Evolutionary conservation across 92 coral and sea anemone species (phyloP).

Genomic region (Phenganax stokvisi): DNA sequence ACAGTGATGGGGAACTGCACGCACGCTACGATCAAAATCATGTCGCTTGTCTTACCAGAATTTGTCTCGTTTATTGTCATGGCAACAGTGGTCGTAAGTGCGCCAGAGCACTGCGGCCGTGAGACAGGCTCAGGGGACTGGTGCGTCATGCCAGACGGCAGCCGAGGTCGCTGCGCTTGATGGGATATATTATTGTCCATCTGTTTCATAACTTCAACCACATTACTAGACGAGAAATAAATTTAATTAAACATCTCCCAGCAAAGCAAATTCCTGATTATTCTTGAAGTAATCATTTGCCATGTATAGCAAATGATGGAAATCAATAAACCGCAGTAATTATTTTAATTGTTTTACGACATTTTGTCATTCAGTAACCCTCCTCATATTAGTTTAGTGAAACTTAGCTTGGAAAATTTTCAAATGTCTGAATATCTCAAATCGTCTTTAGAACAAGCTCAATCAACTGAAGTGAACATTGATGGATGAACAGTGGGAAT

Average conservation of each 20-base stretch:
- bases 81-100: conserved; percentile 43
- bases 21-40: conserved; percentile 30
- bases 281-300: too few relatives aligned
- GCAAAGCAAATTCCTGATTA: too few relatives aligned
- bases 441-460: conserved; percentile 7
- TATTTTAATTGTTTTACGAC: too few relatives aligned
- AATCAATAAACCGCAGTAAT: too few relatives aligned
- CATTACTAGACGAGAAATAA: conserved; percentile 30
- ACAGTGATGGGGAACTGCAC: conserved; percentile 42
- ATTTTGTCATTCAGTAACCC: too few relatives aligned
- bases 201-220: conserved; percentile 61
- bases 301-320: too few relatives aligned
- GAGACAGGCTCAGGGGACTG: conserved; percentile 46
- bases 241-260: too few relatives aligned
- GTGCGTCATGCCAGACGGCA: conserved; percentile 45
- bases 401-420: conserved; percentile 5
- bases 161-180: conserved; percentile 51
- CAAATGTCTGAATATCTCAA: not conserved
- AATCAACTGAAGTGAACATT: conserved; percentile 24
- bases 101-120: conserved; percentile 36
- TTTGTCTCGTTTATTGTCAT: conserved; percentile 44
- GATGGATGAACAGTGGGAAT: conserved; percentile 24
- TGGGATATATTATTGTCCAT: conserved; percentile 51
- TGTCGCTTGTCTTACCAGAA: conserved; percentile 10
- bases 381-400: too few relatives aligned